Evolutionary conservation across 2,797 vertebrate species (phyloP).

Genomic region (Alcedo atthis): DNA sequence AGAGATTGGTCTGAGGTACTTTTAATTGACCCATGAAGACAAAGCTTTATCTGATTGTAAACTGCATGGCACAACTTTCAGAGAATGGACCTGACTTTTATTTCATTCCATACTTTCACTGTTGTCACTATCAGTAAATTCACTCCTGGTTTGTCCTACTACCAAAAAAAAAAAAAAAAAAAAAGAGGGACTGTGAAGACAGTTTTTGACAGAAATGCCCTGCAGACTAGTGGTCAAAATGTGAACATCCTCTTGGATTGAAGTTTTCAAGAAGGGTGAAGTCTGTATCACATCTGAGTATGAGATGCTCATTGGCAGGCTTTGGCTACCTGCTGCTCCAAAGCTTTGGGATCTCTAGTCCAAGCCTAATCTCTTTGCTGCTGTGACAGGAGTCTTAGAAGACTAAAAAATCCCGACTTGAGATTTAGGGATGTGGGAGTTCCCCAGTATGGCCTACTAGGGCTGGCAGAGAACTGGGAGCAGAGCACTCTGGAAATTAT

Average conservation of each 20-base stretch:
- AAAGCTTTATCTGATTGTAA: background rate
- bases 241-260: background rate
- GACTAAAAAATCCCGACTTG: background rate
- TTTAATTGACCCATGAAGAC: background rate
- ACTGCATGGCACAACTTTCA: background rate
- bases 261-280: background rate
- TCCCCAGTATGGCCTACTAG: background rate
- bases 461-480: background rate
- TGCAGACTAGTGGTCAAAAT: background rate
- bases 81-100: background rate
- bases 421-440: background rate
- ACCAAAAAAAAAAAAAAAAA: background rate
- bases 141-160: background rate
- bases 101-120: background rate
- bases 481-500: background rate
- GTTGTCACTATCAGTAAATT: background rate
- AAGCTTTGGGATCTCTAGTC: background rate
- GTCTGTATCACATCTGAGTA: background rate
- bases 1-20: background rate
- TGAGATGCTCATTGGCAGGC: background rate
- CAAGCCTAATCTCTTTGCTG: background rate
- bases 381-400: background rate
- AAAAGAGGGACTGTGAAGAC: background rate
- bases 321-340: background rate
- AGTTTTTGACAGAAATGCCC: background rate